Percentiles rank a stretch among this genome's conserved stretches.
Evolutionary conservation across 2,113 vertebrate genomes (phyloP).

Genomic region (Heterotilapia buettikoferi): DNA sequence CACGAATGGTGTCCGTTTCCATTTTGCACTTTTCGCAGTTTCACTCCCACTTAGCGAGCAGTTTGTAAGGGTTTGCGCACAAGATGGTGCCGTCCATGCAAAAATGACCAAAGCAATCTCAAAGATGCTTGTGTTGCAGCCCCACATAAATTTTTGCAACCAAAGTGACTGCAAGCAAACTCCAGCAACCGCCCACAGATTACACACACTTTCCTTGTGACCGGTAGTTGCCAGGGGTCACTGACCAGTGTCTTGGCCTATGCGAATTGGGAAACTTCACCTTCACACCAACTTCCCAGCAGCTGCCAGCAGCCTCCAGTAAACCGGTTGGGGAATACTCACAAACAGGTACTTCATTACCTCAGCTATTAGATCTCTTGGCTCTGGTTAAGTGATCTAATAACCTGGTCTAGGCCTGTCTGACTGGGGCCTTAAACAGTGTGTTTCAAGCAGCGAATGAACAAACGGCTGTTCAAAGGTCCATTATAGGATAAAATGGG

Average conservation of each 20-base stretch:
- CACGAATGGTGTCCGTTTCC: neutral
- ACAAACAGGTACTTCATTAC: neutral
- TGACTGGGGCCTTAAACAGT: neutral
- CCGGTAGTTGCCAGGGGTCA: neutral
- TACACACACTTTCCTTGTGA: neutral
- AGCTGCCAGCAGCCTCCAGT: neutral
- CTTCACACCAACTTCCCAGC: neutral
- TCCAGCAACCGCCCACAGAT: neutral
- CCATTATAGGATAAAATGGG: neutral
- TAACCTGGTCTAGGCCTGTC: neutral
- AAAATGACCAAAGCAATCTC: neutral
- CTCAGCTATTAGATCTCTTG: neutral
- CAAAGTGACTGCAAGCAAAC: neutral
- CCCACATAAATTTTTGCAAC: neutral
- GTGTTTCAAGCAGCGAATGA: neutral
- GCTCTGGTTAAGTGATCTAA: neutral
- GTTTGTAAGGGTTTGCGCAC: neutral
- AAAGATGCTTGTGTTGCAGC: neutral
- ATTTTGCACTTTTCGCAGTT: neutral
- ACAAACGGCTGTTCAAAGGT: neutral
- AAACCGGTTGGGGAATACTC: neutral
- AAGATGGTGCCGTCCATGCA: neutral
- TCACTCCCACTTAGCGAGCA: rapidly evolving
- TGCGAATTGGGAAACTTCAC: neutral
- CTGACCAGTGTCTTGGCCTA: neutral